A percentile compares a stretch with the other conserved stretches of the same genome.
These are phyloP conservation scores for Denticeps clupeoides DNA, from an alignment of 2,797 vertebrate genomes.

Conservation along the genomic window DNA sequence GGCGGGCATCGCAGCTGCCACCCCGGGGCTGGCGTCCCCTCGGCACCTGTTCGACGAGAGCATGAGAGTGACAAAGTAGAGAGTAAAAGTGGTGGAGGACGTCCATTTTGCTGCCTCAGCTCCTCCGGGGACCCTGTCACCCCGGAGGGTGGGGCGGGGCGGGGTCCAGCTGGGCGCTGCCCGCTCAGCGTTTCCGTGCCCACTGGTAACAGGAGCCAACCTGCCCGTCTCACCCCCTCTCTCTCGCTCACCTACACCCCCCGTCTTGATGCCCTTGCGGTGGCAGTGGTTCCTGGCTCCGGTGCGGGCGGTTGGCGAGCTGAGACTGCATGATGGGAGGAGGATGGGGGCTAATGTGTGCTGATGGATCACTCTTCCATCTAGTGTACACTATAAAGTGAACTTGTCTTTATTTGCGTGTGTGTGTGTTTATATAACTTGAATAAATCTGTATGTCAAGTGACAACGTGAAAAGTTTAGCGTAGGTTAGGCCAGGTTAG, in stretches of 20 bases:
- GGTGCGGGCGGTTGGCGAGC: too few species aligned
- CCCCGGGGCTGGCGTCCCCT: conserved; percentile 39
- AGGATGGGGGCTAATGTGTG: too few species aligned
- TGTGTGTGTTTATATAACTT: too few species aligned
- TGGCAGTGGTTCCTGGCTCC: too few species aligned
- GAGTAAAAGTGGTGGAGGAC: conserved; percentile 23
- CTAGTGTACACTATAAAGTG: too few species aligned
- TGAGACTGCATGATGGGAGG: too few species aligned
- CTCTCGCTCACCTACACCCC: background rate
- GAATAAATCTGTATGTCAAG: too few species aligned
- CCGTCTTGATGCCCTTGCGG: background rate
- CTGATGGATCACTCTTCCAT: too few species aligned
- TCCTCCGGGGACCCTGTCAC: conserved; percentile 26
- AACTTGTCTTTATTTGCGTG: too few species aligned
- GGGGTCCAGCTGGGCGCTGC: conserved; percentile 43
- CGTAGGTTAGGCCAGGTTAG: too few species aligned
- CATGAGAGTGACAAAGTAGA: conserved; percentile 8
- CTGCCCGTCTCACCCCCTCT: conserved; percentile 28
- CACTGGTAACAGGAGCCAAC: conserved; percentile 52
- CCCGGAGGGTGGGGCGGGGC: conserved; percentile 3
- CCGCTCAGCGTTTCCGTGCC: conserved; percentile 57
- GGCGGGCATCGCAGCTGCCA: conserved; percentile 46
- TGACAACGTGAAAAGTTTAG: too few species aligned
- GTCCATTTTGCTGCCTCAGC: conserved; percentile 17
- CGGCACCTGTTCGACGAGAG: conserved; percentile 29